Base-by-base conservation (phyloP, 2,888 invertebrate species). In the Colletes collaris region DNA sequence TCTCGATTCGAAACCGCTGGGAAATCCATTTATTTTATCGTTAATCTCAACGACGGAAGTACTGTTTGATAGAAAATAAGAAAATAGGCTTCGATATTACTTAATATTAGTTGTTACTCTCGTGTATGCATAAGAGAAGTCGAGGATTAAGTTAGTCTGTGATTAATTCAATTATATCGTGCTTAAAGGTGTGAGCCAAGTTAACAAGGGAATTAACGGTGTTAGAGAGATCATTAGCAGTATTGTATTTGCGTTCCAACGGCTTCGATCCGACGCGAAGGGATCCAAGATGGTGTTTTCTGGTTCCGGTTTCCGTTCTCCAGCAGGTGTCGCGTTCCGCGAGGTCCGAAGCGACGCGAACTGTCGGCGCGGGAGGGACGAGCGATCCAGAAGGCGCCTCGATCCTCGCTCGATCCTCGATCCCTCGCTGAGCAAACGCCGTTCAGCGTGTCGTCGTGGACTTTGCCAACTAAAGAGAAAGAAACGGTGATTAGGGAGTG, bases 291-390 rank as follows among this genome's bases (percentile, higher is more conserved):
- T 7, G 8, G 35, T 44, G 50, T 52, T 16, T 58, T 44, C 11
- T 19, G 44, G 5, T 62, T 50, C 27, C 49, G 10, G 6, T 56
- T 37, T 35, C 19, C 19, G n/a, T 13, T 52, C 55, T 63, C 53
- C 63, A 68, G 65, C 59, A 40, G 69, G 59, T 60, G 67, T 55
- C 64, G 52, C 70, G 52, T 70, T 78, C 10, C 40, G 60, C 19
- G 27, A 66, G 60, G 67, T 37, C 46, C 19, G 37, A 50, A 56
- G 16, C 65, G 44, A 67, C 63, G 71, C 35, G 44, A n/a, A 19
- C 44, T 52, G 53, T 11, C 19, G 58, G 46, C 59, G 44, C 11
- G 19, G 40, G 3, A 58, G 44, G 11, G 4, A 46, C 13, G 37
- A 16, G 13, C 44, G 56, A 27, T 60, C 60, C 37, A 37, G 19